A percentile compares a stretch with the other conserved stretches of the same genome.
Conservation (phyloP, 1,140 invertebrate genomes). For the Musca domestica region DNA sequence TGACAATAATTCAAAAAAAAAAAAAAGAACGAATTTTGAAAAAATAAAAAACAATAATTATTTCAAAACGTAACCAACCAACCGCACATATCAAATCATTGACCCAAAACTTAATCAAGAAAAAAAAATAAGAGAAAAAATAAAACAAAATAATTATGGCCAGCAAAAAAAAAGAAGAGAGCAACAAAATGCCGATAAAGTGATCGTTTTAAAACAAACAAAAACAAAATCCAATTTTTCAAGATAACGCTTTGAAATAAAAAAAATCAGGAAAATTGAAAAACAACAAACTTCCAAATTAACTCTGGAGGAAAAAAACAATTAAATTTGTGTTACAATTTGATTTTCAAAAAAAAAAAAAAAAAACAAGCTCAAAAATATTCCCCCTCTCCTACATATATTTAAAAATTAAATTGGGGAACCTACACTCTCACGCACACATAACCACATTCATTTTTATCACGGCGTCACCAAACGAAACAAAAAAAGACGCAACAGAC, state of each 20-base stretch:
- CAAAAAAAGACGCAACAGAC: too few species aligned
- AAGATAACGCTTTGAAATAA: slow-evolving; percentile 12
- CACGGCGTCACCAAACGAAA: too few species aligned
- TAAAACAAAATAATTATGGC: slow-evolving; percentile 6
- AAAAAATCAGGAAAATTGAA: background rate
- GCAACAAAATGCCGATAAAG: background rate
- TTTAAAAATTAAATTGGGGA: too few species aligned
- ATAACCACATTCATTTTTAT: too few species aligned
- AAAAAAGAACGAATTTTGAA: background rate
- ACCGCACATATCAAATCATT: too few species aligned
- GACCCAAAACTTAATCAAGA: background rate
- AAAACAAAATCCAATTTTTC: background rate
- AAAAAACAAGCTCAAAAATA: too few species aligned
- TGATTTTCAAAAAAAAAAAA: too few species aligned
- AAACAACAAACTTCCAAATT: background rate
- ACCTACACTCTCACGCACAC: too few species aligned
- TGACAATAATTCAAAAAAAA: background rate
- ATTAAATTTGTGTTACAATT: too few species aligned
- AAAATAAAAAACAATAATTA: background rate
- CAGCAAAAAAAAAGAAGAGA: background rate
- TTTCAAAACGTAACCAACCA: background rate
- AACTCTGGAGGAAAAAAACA: background rate
- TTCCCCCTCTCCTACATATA: too few species aligned
- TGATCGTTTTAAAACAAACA: background rate
- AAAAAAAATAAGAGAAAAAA: background rate